Evolutionary conservation across 2,113 vertebrate genomes (phyloP).

Genomic region (Holacanthus passer): DNA sequence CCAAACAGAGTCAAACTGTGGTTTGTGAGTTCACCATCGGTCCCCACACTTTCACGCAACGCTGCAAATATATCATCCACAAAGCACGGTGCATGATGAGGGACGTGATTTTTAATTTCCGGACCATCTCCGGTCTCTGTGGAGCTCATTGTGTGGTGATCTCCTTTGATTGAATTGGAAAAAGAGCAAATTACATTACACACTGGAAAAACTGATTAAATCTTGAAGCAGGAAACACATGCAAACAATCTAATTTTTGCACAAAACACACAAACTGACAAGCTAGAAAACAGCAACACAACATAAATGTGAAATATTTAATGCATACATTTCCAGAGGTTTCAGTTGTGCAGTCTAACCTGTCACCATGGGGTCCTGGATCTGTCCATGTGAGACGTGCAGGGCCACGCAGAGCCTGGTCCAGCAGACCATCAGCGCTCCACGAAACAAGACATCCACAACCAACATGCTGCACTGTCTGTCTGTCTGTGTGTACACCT

Average conservation of each 20-base stretch:
- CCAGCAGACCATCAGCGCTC: constrained; percentile 53
- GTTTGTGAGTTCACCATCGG: constrained; percentile 33
- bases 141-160: not conserved
- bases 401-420: constrained; percentile 36
- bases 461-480: constrained; percentile 37
- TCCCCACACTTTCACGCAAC: constrained; percentile 52
- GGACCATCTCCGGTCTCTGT: not conserved
- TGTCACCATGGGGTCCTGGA: constrained; percentile 29
- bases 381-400: constrained; percentile 13
- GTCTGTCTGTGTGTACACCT: not conserved
- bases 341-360: constrained; percentile 62
- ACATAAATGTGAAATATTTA: not conserved
- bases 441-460: constrained; percentile 30
- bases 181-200: not conserved
- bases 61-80: constrained; percentile 60
- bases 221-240: not conserved
- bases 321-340: not conserved
- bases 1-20: constrained; percentile 69
- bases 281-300: not conserved
- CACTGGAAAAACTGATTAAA: not conserved
- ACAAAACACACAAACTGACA: not conserved
- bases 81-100: constrained; percentile 39
- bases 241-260: not conserved
- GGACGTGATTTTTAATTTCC: not conserved
- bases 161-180: not conserved